These are phyloP conservation scores for Percopsis transmontana DNA, from an alignment of 2,113 vertebrate genomes.

Conservation along the genomic window DNA sequence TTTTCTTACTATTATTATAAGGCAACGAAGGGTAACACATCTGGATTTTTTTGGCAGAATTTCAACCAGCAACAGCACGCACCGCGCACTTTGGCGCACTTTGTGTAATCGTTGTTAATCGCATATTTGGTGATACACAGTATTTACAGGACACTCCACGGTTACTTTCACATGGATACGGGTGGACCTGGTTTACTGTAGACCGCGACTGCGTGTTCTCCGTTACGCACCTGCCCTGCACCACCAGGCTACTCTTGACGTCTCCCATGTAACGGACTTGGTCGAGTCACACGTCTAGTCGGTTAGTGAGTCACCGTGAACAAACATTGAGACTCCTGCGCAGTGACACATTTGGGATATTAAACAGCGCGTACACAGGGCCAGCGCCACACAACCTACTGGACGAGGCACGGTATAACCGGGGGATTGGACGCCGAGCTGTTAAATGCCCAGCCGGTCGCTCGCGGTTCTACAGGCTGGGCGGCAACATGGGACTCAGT, in stretches of 20 bases:
- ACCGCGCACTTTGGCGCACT: slow-evolving; percentile 21
- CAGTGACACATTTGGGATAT: slow-evolving; percentile 45
- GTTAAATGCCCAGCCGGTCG: slow-evolving; percentile 75
- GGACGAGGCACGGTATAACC: slow-evolving; percentile 40
- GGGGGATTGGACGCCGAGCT: slow-evolving; percentile 60
- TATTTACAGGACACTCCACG: too few species aligned
- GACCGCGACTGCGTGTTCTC: neutral
- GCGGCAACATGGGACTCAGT: slow-evolving; percentile 78
- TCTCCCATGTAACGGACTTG: slow-evolving; percentile 31
- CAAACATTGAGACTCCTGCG: slow-evolving; percentile 47
- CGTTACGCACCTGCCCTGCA: slow-evolving; percentile 46
- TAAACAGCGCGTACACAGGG: slow-evolving; percentile 15
- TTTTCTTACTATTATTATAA: neutral
- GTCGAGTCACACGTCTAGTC: slow-evolving; percentile 55
- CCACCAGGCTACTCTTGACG: slow-evolving; percentile 5
- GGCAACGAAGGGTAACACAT: neutral
- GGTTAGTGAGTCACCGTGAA: slow-evolving; percentile 60
- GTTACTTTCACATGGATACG: neutral
- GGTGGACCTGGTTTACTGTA: neutral
- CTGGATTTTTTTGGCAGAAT: neutral
- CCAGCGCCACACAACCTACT: neutral
- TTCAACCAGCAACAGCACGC: neutral
- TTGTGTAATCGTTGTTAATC: neutral
- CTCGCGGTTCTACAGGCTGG: slow-evolving; percentile 74
- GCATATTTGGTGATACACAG: slow-evolving; percentile 12